A percentile compares a stretch with the other conserved stretches of the same genome.
Conservation (phyloP, 2,888 invertebrate genomes). For the Piscicola geometra region DNA sequence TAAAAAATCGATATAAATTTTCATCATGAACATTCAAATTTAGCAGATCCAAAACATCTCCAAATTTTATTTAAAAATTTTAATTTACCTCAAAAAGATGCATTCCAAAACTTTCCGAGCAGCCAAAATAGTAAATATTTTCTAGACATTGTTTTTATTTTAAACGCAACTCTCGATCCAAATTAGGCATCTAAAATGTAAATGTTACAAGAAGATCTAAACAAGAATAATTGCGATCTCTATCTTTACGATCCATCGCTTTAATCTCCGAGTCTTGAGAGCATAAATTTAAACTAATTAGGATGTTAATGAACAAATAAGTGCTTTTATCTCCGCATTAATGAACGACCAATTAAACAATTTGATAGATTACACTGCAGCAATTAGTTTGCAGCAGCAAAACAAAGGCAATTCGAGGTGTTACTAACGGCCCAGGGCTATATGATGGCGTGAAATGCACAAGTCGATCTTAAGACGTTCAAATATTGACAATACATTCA, state of each 20-base stretch:
- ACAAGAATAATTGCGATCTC: neutral
- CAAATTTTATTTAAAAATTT: too few relatives aligned
- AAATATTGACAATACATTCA: slow-evolving; percentile 11
- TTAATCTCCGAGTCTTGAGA: neutral
- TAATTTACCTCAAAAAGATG: neutral
- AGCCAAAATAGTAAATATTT: neutral
- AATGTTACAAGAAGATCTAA: too few relatives aligned
- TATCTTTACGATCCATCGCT: neutral
- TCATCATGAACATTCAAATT: neutral
- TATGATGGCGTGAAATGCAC: neutral
- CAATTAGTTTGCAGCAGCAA: slow-evolving; percentile 35
- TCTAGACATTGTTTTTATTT: neutral
- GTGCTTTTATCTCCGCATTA: neutral
- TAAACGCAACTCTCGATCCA: neutral
- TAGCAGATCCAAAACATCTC: neutral
- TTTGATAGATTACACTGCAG: slow-evolving; percentile 26
- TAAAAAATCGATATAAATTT: neutral
- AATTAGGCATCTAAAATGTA: neutral
- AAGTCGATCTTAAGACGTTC: neutral
- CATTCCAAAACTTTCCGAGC: neutral
- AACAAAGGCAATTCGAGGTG: slow-evolving; percentile 26
- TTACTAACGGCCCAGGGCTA: slow-evolving; percentile 17
- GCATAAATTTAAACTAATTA: neutral
- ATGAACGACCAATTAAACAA: slow-evolving; percentile 12
- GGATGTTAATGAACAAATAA: neutral